Conservation (phyloP, 2,113 vertebrate species). For the Australoheros scitulus region DNA sequence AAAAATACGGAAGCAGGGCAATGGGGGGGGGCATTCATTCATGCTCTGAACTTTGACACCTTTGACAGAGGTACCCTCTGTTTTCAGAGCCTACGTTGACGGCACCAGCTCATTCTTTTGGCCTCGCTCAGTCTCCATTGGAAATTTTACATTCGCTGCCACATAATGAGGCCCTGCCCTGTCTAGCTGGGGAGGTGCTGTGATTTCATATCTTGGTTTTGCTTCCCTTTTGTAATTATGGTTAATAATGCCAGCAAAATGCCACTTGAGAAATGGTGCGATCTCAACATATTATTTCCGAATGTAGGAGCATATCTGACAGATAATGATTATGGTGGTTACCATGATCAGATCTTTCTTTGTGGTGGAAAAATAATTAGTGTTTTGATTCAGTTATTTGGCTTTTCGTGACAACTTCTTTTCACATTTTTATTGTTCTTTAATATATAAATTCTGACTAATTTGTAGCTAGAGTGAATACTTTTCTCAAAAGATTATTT, state of each 20-base stretch:
- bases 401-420: not conserved
- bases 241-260: conserved; percentile 10
- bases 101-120: conserved; percentile 68
- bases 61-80: conserved; percentile 79
- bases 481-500: not conserved
- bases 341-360: not conserved
- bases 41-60: conserved; percentile 79
- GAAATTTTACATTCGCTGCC: conserved; percentile 61
- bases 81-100: conserved; percentile 64
- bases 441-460: not conserved
- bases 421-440: not conserved
- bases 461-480: not conserved
- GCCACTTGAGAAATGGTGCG: conserved; percentile 22
- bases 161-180: conserved; percentile 63
- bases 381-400: not conserved
- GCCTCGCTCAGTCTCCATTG: conserved; percentile 59
- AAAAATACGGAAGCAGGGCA: conserved; percentile 56
- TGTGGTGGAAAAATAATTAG: not conserved
- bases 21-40: conserved; percentile 69
- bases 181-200: conserved; percentile 34
- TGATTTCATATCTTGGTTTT: conserved; percentile 26
- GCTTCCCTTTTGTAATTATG: conserved; percentile 33
- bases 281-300: conserved; percentile 9
- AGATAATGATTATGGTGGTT: not conserved
- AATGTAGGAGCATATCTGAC: not conserved